Evolutionary conservation across 2,888 invertebrate genomes (phyloP).

Genomic region (Pristionchus arcanus): DNA sequence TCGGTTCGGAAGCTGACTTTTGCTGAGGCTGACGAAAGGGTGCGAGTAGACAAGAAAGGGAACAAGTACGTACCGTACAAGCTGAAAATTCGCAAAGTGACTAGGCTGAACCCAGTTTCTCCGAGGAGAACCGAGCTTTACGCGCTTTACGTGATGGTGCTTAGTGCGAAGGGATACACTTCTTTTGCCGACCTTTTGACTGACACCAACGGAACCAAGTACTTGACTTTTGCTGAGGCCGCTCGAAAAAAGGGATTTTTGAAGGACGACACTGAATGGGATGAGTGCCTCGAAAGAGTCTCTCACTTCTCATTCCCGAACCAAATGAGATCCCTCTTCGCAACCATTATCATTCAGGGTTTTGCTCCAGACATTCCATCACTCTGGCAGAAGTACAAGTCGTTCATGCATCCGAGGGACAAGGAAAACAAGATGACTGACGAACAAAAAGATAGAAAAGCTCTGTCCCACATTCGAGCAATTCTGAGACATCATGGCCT

Average conservation of each 20-base stretch:
- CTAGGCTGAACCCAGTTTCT: background rate
- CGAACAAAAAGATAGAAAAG: slow-evolving; percentile 16
- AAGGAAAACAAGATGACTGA: background rate
- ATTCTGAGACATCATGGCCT: slow-evolving; percentile 11
- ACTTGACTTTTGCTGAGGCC: slow-evolving; percentile 13
- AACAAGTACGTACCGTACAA: slow-evolving; percentile 32
- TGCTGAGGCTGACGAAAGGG: slow-evolving; percentile 15
- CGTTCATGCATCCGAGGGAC: background rate
- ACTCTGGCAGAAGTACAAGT: slow-evolving; percentile 36
- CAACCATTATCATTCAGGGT: slow-evolving; percentile 27
- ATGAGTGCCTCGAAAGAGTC: background rate
- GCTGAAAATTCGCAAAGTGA: background rate
- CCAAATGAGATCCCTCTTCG: slow-evolving; percentile 35
- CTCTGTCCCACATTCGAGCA: slow-evolving; percentile 8
- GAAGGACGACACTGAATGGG: slow-evolving; percentile 48
- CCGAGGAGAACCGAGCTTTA: slow-evolving; percentile 5
- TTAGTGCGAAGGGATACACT: background rate
- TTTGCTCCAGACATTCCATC: background rate
- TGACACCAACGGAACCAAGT: background rate
- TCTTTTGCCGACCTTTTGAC: slow-evolving; percentile 29
- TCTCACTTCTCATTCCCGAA: background rate
- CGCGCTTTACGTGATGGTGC: slow-evolving; percentile 32
- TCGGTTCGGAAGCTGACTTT: background rate
- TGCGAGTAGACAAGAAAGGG: background rate
- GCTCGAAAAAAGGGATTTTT: slow-evolving; percentile 20